Evolutionary conservation across 2,888 invertebrate genomes (phyloP).

Genomic region (Atethmia centrago): DNA sequence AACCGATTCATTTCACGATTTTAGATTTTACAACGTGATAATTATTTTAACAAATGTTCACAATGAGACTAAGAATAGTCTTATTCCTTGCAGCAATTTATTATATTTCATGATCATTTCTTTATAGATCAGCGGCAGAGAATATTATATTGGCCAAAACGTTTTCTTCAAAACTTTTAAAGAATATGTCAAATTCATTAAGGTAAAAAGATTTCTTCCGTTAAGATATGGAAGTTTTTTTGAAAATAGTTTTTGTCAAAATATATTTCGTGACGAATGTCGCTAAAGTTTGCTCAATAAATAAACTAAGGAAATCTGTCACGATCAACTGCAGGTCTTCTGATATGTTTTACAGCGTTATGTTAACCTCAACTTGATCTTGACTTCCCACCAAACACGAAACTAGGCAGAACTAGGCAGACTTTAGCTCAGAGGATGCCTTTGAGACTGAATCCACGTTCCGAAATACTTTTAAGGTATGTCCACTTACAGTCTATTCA

Average conservation of each 20-base stretch:
- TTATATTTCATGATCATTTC: background rate
- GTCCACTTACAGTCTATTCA: background rate
- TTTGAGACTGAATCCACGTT: background rate
- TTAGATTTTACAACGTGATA: conserved; percentile 36
- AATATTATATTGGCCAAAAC: background rate
- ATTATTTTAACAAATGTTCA: conserved; percentile 10
- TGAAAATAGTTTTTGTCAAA: no score
- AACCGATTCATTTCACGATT: conserved; percentile 37
- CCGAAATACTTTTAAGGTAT: background rate
- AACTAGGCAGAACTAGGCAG: background rate
- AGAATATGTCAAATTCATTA: background rate
- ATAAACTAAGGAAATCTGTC: no score
- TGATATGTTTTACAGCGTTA: background rate
- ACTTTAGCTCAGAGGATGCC: background rate
- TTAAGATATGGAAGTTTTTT: background rate
- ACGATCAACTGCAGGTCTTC: background rate
- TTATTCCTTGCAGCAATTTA: background rate
- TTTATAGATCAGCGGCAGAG: background rate
- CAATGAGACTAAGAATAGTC: background rate
- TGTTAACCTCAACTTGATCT: no score
- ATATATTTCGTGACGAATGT: background rate
- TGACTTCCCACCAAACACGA: no score
- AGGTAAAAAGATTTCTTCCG: background rate
- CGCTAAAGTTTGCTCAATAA: no score
- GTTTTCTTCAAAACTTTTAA: background rate